Percentiles rank a stretch among this genome's conserved stretches.
Conservation (phyloP, 2,113 vertebrate species). For the Ailurus styani region DNA sequence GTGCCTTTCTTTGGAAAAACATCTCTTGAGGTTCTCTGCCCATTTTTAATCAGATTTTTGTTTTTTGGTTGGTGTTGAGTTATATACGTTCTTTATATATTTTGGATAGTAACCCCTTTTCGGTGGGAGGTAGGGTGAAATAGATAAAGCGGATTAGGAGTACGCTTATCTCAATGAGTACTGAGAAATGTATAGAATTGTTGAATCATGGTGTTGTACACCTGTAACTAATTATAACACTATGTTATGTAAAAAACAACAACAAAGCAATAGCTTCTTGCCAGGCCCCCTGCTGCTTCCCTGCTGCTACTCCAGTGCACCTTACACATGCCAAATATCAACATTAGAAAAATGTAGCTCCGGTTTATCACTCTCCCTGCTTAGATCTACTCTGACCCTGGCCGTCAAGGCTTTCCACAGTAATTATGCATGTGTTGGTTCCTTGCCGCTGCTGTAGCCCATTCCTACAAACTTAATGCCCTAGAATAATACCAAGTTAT, state of each 20-base stretch:
- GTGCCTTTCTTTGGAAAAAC: not conserved
- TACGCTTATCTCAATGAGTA: not conserved
- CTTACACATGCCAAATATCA: not conserved
- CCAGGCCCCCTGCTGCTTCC: not conserved
- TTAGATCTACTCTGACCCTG: not conserved
- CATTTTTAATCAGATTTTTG: not conserved
- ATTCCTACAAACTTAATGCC: too few species aligned
- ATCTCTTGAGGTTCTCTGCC: not conserved
- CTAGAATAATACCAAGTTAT: not conserved
- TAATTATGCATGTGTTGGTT: not conserved
- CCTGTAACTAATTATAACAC: not conserved
- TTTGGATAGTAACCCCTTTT: not conserved
- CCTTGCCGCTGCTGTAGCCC: not conserved
- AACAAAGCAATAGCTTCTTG: not conserved
- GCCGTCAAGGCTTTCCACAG: not conserved
- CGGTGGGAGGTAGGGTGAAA: not conserved
- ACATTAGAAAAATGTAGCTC: not conserved
- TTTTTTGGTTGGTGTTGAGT: not conserved
- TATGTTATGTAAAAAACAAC: not conserved
- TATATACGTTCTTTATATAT: not conserved
- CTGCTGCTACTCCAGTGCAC: not conserved
- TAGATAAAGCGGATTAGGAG: not conserved
- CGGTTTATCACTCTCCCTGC: not conserved
- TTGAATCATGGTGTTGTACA: not conserved
- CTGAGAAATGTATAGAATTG: not conserved